Base-by-base conservation (phyloP, 2,888 invertebrate genomes). In the Neoitamus cyanurus region DNA sequence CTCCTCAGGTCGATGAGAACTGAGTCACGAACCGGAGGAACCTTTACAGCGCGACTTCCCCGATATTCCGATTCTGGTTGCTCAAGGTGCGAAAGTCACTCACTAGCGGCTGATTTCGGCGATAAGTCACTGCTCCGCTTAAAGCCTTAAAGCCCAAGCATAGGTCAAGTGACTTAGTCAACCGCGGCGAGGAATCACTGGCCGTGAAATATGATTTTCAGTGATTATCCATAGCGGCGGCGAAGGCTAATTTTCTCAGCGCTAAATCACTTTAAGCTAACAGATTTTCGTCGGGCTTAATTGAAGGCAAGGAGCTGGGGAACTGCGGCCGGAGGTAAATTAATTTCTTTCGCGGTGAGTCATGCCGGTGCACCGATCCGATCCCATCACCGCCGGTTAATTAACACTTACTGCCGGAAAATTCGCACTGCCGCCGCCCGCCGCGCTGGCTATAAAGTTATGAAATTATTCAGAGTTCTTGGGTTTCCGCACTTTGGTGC, bases 141-240 rank as follows among this genome's bases (percentile, higher is more conserved):
- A 4, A n/a, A n/a, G n/a, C n/a, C 13, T 42, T 42, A 42, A 42
- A 42, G 4, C 20, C 20, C 15, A 58, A 20, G 20, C 58, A 58
- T 58, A 58, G 58, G 58, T 58, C 58, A 58, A 58, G 58, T 58
- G 58, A 25, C 2, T 58, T 58, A 58, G 58, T 58, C 58, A 58
- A 58, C 58, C 58, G 58, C 3, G 9, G 9, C 25, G 34, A 3
- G 11, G 58, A 58, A 58, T 58, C 58, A 20, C 25, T 58, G 58
- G 58, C 58, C 58, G 58, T 58, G 58, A 58, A 58, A 58, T 75
- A 75, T 75, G 75, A 75, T 75, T 75, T 70, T 75, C 73, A 75
- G 28, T 75, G 75, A 75, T 42, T 42, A 75, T 13, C 42, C 75
- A 42, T 75, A 42, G 25, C 25, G n/a, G 28, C 13, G 28, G 25